A percentile compares a stretch with the other conserved stretches of the same genome.
These are phyloP conservation scores for Drosophila peninsularis DNA, from an alignment of 2,888 invertebrate species.

Conservation along the genomic window DNA sequence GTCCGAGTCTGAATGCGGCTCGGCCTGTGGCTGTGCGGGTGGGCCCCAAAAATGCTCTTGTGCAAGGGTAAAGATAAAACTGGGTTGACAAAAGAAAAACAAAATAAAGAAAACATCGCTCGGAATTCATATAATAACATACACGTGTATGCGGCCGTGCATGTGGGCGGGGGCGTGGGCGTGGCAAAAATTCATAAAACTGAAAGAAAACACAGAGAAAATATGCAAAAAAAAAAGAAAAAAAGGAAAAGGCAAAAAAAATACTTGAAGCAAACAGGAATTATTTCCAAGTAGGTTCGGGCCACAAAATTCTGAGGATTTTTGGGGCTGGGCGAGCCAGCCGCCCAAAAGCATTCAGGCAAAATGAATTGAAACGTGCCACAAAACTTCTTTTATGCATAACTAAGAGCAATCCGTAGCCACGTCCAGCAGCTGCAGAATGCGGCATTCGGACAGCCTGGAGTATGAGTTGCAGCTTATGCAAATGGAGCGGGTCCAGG, in stretches of 20 bases:
- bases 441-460: constrained; percentile 13
- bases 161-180: constrained; percentile 10
- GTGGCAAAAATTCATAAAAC: constrained; percentile 50
- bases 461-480: constrained; percentile 31
- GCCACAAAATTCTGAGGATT: constrained; percentile 23
- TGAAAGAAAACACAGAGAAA: constrained; percentile 47
- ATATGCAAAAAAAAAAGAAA: constrained; percentile 27
- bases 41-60: constrained; percentile 37
- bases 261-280: constrained; percentile 39
- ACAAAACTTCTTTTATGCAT: constrained; percentile 59
- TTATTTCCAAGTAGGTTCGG: constrained; percentile 36
- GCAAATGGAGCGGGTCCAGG: constrained; percentile 19
- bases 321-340: neutral
- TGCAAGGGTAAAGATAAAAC: constrained; percentile 52
- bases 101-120: constrained; percentile 12
- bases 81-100: constrained; percentile 48
- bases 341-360: constrained; percentile 30
- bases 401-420: constrained; percentile 28
- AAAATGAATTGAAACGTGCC: constrained; percentile 66
- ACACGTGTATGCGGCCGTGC: constrained; percentile 14
- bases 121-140: constrained; percentile 54
- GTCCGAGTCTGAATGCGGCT: constrained; percentile 25
- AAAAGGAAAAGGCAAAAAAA: neutral
- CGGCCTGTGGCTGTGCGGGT: neutral
- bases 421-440: constrained; percentile 6